These are phyloP conservation scores for Drosophila affinis DNA, from an alignment of 2,888 invertebrate genomes.

Conservation along the genomic window DNA sequence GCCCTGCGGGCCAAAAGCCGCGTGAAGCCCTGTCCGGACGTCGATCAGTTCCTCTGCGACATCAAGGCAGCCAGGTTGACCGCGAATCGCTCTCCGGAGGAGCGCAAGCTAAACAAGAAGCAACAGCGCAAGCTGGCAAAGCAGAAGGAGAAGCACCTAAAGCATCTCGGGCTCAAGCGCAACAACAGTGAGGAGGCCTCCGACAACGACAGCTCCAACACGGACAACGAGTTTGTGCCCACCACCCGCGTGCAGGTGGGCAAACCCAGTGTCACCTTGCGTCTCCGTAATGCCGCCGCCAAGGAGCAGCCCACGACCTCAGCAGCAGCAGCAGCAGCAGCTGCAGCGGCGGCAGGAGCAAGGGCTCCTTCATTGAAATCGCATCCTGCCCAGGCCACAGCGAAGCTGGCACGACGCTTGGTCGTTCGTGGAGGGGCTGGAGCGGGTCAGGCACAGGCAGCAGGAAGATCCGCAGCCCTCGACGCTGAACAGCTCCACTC, in stretches of 20 bases:
- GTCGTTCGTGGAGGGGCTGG: slow-evolving; percentile 1
- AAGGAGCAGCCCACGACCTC: slow-evolving; percentile 42
- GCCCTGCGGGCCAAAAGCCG: slow-evolving; percentile 58
- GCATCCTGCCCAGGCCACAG: not conserved
- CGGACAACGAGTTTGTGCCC: slow-evolving; percentile 83
- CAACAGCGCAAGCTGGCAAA: slow-evolving; percentile 84
- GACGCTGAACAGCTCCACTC: slow-evolving; percentile 52
- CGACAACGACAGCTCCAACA: slow-evolving; percentile 80
- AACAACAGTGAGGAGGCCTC: slow-evolving; percentile 77
- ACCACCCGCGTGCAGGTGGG: slow-evolving; percentile 81
- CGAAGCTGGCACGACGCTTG: slow-evolving; percentile 11
- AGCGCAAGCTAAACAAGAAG: slow-evolving; percentile 83
- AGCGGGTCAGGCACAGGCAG: not conserved
- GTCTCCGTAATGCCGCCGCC: slow-evolving; percentile 70
- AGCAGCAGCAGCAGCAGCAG: slow-evolving; percentile 10
- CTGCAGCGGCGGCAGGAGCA: not conserved
- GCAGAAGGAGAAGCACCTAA: slow-evolving; percentile 86
- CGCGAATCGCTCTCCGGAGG: slow-evolving; percentile 82
- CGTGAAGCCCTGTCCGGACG: slow-evolving; percentile 77
- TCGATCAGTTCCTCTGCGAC: slow-evolving; percentile 81
- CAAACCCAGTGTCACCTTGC: slow-evolving; percentile 82
- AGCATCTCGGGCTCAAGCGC: slow-evolving; percentile 84
- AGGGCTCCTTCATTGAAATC: not conserved
- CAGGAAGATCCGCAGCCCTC: slow-evolving; percentile 24
- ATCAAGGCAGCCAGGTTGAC: slow-evolving; percentile 81